Percentiles rank a stretch among this genome's conserved stretches.
phyloP scores from a whole-genome alignment of 1,140 invertebrate species.

The Antheraea mylitta region DNA sequence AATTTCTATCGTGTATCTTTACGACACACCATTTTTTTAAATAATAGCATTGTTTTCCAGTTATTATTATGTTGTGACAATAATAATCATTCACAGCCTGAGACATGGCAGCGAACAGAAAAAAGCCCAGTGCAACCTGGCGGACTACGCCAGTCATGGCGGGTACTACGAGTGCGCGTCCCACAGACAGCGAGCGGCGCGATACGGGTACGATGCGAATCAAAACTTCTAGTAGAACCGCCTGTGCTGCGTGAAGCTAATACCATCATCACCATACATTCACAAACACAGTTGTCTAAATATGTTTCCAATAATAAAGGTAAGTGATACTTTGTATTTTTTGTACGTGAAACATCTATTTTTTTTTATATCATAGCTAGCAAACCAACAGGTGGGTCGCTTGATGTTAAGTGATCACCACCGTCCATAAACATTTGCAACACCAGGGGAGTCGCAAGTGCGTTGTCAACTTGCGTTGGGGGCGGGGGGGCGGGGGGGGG shows the following conservation, averaged over 20 bases:
- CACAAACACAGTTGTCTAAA: conserved; percentile 61
- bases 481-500: too few relatives aligned
- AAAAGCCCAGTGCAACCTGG: conserved; percentile 43
- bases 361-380: too few relatives aligned
- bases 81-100: conserved; percentile 40
- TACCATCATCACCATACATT: conserved; percentile 57
- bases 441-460: too few relatives aligned
- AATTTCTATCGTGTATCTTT: too few relatives aligned
- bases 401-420: too few relatives aligned
- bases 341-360: too few relatives aligned
- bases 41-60: too few relatives aligned
- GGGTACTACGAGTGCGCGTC: conserved; percentile 51
- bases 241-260: conserved; percentile 53
- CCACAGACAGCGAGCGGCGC: conserved; percentile 53
- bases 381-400: too few relatives aligned
- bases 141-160: conserved; percentile 61
- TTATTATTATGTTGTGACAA: not conserved
- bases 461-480: too few relatives aligned
- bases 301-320: conserved; percentile 65
- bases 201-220: conserved; percentile 60
- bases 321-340: too few relatives aligned
- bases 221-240: conserved; percentile 53
- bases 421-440: too few relatives aligned
- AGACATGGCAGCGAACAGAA: conserved; percentile 62
- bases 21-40: too few relatives aligned